Base-by-base conservation (phyloP, 2,888 invertebrate genomes). In the Mythimna ferrago region DNA sequence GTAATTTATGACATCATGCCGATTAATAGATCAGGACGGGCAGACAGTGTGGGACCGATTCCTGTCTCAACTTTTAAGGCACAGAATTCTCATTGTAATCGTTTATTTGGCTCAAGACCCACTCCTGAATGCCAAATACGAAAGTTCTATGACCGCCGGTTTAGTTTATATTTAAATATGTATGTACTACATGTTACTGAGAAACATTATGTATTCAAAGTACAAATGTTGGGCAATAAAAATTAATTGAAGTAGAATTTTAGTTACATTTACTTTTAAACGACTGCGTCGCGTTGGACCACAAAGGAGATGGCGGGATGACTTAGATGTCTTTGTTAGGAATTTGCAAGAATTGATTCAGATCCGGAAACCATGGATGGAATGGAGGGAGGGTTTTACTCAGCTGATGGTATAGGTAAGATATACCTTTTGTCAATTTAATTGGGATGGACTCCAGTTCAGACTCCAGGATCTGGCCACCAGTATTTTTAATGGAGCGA, bases 41-140 rank as follows among this genome's bases (percentile, higher is more conserved):
- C 92, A 95, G 95, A 95, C 94, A 94, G 92, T 93, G 92, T 94
- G 94, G 94, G 93, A 94, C 94, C 93, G 81, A 90, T 87, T 89
- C 90, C 86, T 90, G 91, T 86, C 87, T 83, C 75, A 81, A 79
- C 88, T 81, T 86, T 88, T 91, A 91, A 90, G 92, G 90, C 85
- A 85, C 88, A 92, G 91, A 92, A 93, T 93, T 92, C 92, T 90
- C 92, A 95, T 95, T 96, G 94, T 95, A 91, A 93, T 94, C 90
- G 90, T 94, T 92, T 93, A 94, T 95, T 95, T 95, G 95, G 95
- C 94, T 93, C 90, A 89, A 89, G 91, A 88, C 89, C 88, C 89
- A 87, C 87, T 87, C 82, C 82, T 93, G 95, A 94, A 95, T 95
- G 94, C 94, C 93, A 96, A 95, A 94, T 93, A 94, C 94, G 89